Conservation (phyloP, 2,888 invertebrate genomes). For the Andrena marginata region DNA sequence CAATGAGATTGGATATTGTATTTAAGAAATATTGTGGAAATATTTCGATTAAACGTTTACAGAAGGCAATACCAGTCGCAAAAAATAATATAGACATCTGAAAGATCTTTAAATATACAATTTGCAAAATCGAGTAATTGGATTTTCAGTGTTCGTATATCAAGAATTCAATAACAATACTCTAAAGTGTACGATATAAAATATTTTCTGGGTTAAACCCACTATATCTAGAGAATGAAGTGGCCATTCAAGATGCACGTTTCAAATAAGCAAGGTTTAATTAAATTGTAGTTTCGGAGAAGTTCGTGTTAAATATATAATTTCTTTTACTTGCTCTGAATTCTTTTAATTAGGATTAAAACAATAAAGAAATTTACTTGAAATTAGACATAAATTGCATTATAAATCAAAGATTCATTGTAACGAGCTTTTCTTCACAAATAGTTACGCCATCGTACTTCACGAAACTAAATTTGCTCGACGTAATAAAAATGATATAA, state of each 20-base stretch:
- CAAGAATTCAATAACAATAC: constrained; percentile 10
- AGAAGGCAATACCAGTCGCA: constrained; percentile 27
- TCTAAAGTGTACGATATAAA: neutral
- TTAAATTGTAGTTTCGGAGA: constrained; percentile 33
- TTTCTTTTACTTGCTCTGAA: constrained; percentile 65
- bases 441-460: constrained; percentile 13
- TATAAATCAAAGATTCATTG: constrained; percentile 14
- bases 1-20: constrained; percentile 47
- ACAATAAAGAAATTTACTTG: constrained; percentile 11
- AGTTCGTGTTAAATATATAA: constrained; percentile 27
- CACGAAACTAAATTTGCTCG: constrained; percentile 24
- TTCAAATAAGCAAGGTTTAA: constrained; percentile 29
- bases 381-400: constrained; percentile 3
- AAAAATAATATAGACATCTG: constrained; percentile 12
- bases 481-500: constrained; percentile 10
- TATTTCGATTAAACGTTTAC: constrained; percentile 24
- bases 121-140: neutral
- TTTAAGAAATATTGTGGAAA: constrained; percentile 22
- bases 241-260: constrained; percentile 57
- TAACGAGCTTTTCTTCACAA: neutral
- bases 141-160: constrained; percentile 2
- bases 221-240: constrained; percentile 9
- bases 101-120: neutral
- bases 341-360: constrained; percentile 15
- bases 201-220: constrained; percentile 33